phyloP scores from a whole-genome alignment of 2,113 vertebrate species.

The human (Homo sapiens) region DNA sequence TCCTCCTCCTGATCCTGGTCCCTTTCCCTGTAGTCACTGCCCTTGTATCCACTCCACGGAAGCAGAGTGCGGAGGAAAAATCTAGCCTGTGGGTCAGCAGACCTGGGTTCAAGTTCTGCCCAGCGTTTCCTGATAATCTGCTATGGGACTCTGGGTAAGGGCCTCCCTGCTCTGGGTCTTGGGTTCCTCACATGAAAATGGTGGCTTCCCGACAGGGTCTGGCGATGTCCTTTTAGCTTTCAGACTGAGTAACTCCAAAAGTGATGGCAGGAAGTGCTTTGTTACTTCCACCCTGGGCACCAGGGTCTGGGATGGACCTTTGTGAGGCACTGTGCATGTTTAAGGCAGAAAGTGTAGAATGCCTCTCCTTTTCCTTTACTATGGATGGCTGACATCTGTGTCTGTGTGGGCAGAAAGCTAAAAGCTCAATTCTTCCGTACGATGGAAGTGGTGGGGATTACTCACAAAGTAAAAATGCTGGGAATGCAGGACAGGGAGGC shows the following conservation, averaged over 20 bases:
- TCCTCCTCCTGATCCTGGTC: neutral
- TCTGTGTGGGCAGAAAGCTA: constrained; percentile 29
- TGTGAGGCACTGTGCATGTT: neutral
- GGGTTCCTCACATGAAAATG: neutral
- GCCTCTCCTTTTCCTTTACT: constrained; percentile 17
- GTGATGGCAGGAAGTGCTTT: neutral
- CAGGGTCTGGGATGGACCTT: neutral
- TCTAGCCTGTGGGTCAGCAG: neutral
- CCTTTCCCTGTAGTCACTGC: neutral
- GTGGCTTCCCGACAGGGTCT: neutral
- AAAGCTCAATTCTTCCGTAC: constrained; percentile 54
- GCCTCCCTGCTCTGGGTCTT: neutral
- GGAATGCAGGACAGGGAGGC: constrained; percentile 43
- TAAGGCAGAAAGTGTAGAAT: neutral
- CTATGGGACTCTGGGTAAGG: neutral
- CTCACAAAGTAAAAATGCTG: constrained; percentile 59
- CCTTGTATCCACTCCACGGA: accelerated
- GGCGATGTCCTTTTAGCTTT: neutral
- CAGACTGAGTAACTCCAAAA: neutral
- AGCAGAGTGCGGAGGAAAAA: neutral
- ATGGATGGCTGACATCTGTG: neutral
- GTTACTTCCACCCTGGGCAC: neutral
- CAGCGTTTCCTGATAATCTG: neutral
- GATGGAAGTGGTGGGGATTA: constrained; percentile 32
- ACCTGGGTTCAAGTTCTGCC: neutral